phyloP scores from a whole-genome alignment of 2,113 vertebrate species.

The Chionodraco myersi region DNA sequence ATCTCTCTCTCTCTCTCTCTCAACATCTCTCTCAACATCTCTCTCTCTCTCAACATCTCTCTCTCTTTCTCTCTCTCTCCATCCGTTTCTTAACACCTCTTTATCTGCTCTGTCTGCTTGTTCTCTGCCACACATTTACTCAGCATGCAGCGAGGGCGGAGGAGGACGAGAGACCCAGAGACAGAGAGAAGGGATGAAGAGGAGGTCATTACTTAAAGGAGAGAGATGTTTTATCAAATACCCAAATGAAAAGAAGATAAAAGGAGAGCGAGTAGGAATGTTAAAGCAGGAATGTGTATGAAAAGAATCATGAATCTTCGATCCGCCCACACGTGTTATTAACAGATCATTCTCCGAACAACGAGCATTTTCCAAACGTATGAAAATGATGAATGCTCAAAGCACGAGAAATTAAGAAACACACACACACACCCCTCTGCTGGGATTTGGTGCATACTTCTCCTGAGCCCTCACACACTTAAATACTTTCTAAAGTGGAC shows the following conservation, averaged over 20 bases:
- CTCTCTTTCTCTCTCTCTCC: background rate
- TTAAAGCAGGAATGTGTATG: background rate
- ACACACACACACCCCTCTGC: background rate
- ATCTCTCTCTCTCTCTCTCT: conserved; percentile 27
- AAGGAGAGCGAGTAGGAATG: background rate
- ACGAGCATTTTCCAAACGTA: conserved; percentile 26
- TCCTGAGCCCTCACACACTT: conserved; percentile 1
- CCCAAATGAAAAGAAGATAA: background rate
- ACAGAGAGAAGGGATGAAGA: background rate
- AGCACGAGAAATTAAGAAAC: conserved; percentile 10
- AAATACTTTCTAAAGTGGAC: conserved; percentile 36
- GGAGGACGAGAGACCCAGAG: conserved; percentile 16
- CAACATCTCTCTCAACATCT: background rate
- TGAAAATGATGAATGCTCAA: conserved; percentile 5
- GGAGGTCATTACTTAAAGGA: conserved; percentile 33
- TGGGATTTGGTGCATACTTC: conserved; percentile 19
- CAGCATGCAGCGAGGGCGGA: conserved; percentile 2
- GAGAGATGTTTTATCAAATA: conserved; percentile 9
- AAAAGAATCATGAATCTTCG: conserved; percentile 33
- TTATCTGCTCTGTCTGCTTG: conserved; percentile 59
- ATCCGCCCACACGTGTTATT: conserved; percentile 51
- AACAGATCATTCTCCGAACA: background rate
- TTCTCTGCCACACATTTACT: conserved; percentile 42
- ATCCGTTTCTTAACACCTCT: conserved; percentile 45
- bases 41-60: no score